These are phyloP conservation scores for Calypte anna DNA, from an alignment of 2,113 vertebrate species.

Conservation along the genomic window DNA sequence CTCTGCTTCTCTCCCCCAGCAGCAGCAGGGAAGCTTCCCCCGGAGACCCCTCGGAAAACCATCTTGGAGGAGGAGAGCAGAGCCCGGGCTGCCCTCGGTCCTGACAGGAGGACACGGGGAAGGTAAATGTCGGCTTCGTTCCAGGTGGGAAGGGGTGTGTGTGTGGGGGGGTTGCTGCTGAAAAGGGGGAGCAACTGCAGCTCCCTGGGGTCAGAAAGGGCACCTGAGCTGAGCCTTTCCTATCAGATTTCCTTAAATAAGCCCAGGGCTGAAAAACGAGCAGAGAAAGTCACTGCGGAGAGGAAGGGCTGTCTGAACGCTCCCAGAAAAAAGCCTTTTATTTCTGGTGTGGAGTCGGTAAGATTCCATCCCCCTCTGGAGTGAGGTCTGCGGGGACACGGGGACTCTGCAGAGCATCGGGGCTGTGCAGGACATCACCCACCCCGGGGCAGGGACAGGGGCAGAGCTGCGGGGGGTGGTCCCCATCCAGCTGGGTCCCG, in stretches of 20 bases:
- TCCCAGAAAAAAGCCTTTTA: not conserved
- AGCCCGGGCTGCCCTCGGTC: not conserved
- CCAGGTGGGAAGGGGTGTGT: not conserved
- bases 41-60: not conserved
- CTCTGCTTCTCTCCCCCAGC: not conserved
- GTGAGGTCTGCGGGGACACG: not conserved
- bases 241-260: not conserved
- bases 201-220: not conserved
- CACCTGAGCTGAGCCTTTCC: not conserved
- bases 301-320: accelerated
- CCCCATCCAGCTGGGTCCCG: not conserved
- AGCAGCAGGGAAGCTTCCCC: not conserved
- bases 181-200: not conserved
- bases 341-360: accelerated
- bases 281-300: not conserved
- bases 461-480: not conserved
- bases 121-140: not conserved
- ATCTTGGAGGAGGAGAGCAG: not conserved
- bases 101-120: accelerated
- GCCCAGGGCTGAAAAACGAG: not conserved
- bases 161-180: not conserved
- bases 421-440: too few relatives aligned
- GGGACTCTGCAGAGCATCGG: too few relatives aligned
- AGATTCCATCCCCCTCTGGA: not conserved
- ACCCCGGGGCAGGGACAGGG: not conserved